Base-by-base conservation (phyloP, 92 coral and sea anemone species). In the Epizoanthus stellaris region DNA sequence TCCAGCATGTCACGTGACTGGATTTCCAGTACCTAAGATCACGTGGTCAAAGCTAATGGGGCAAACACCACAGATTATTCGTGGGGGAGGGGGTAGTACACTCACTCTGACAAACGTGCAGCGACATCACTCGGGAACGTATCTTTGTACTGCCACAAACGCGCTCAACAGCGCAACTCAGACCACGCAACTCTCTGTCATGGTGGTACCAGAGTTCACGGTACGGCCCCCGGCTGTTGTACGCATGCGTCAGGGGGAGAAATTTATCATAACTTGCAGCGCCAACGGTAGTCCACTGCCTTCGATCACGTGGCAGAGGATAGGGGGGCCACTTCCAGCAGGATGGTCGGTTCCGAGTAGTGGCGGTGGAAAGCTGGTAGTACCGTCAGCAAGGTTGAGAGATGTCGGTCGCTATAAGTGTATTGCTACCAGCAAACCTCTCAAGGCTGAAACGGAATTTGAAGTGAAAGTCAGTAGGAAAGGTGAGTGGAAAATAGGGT, bases 331-430 rank as follows among this genome's bases (percentile, higher is more conserved):
- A 17, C 72, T 79, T 62, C 83, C 83, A 20, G 72, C 19, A 40
- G 39, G 57, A 30, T 79, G 83, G 83, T 39, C 71, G 43, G 36
- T 40, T 43, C 20, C 7, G 3, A 62, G 70, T 43, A 77, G 56
- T n/a, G 54, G 56, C 15, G 70, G 58, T 42, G 83, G 83, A 25
- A 10, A 0, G 3, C 39, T 79, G 45, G 60, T 63, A 8, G 70
- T 79, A 11, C 3, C 83, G 12, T 62, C 71, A 1, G 72, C 57
- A 1, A 19, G 61, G 45, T 13, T 13, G 21, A 45, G 71, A 12
- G 73, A 79, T 25, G 70, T 39, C 21, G 83, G 83, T 79, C 83
- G 72, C 52, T 79, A 79, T 21, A 79, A 79, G 71, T 79, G 83
- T 21, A 62, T 79, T 23, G 83, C 83, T 10, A 79, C 83, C 1